Evolutionary conservation across 2,797 vertebrate genomes (phyloP), one percentile per base, ranked within the genome.

Genomic region (Dicrostonyx torquatus): DNA sequence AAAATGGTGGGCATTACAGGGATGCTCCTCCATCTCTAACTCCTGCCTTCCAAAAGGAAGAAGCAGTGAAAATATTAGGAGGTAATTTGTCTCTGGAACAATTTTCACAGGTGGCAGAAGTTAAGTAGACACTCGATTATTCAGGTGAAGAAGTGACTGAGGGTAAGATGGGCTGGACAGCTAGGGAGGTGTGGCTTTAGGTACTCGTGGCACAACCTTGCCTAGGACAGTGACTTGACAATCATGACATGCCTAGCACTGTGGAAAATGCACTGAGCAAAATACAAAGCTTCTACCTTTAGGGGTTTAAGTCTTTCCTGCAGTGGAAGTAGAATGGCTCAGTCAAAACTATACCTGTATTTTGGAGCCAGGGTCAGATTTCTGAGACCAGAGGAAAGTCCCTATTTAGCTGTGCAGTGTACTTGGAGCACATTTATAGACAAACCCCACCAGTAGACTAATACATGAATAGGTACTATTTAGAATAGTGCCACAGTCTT

Each of bases 21-120:
- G n/a, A 40, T 73, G n/a, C 15, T 18, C 12, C 34, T 24, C 53
- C 75, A 13, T 11, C 10, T 12, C 26, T 50, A 7, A 15, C 55
- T 4, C 22, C 31, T 18, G 6, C 79, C 20, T n/a, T 94, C 68
- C 5, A 11, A 83, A 89, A 43, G 62, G 66, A 91, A 89, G 75
- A 48, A 77, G 68, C 9, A 87, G 24, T 78, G 64, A 76, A 48
- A 80, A 10, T 68, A 73, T 20, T n/a, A 40, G 62, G 50, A 87
- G 15, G n/a, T 75, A 89, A 80, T 60, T 66, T 78, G 37, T 87
- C 45, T 82, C 64, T 66, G 37, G 37, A 76, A 62, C 45, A 62
- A 20, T 90, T 80, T 53, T 96, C 70, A 84, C 18, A 60, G 43
- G 84, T 91, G 29, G 37, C 22, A 83, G 53, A 95, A 92, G 53